Evolutionary conservation across 2,113 vertebrate species (phyloP).

Genomic region (Poecilia latipinna): DNA sequence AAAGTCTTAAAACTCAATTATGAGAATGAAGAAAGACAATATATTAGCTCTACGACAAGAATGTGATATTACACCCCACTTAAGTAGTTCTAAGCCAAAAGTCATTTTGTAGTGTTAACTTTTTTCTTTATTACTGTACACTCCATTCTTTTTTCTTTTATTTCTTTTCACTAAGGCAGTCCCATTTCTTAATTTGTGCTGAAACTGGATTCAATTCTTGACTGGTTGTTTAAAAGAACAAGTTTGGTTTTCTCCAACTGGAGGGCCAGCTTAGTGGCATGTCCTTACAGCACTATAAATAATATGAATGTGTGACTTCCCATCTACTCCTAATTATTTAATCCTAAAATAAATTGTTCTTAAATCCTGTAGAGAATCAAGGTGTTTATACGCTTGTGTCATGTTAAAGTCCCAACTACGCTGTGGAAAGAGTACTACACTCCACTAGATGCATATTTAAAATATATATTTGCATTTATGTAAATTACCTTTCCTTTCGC

Average conservation of each 20-base stretch:
- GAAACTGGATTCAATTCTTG: neutral
- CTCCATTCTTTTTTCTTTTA: neutral
- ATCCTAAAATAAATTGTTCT: too few species aligned
- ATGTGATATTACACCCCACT: neutral
- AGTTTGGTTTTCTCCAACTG: neutral
- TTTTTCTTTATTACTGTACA: neutral
- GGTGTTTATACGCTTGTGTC: neutral
- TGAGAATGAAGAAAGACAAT: neutral
- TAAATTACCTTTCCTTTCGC: neutral
- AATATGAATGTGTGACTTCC: too few species aligned
- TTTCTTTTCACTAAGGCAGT: too few species aligned
- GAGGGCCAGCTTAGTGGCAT: neutral
- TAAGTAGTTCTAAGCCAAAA: neutral
- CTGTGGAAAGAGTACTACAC: neutral
- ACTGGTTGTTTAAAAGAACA: neutral
- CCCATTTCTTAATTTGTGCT: neutral
- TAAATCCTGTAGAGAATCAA: neutral
- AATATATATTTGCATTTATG: too few species aligned
- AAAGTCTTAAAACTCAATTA: neutral
- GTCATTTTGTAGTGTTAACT: neutral
- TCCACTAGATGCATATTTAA: neutral
- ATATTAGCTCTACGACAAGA: neutral
- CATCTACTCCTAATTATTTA: too few species aligned
- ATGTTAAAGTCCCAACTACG: neutral
- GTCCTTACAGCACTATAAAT: neutral